Evolutionary conservation across 2,888 invertebrate species (phyloP).

Genomic region (Synanthedon vespiformis): DNA sequence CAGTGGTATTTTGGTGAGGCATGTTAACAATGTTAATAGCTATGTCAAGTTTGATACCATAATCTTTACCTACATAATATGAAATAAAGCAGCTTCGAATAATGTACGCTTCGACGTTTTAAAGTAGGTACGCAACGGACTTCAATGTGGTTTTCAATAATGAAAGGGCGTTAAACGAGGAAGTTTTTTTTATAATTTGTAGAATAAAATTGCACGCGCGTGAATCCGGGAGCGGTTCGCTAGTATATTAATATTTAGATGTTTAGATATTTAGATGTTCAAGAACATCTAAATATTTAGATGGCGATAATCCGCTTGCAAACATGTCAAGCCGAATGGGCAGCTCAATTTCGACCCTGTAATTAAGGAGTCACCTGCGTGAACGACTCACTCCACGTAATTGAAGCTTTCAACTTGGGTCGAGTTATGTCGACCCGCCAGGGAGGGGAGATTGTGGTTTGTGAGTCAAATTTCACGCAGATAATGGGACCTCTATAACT

Average conservation of each 20-base stretch:
- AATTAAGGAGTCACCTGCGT: slow-evolving; percentile 69
- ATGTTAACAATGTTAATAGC: no score
- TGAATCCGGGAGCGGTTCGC: neutral
- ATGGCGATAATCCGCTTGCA: slow-evolving; percentile 56
- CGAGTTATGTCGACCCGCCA: slow-evolving; percentile 57
- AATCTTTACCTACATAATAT: no score
- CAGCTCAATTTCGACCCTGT: slow-evolving; percentile 61
- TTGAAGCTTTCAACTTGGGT: slow-evolving; percentile 63
- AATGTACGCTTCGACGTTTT: no score
- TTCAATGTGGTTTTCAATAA: no score
- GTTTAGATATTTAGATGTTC: neutral
- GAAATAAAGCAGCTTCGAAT: no score
- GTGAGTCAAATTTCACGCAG: slow-evolving; percentile 63
- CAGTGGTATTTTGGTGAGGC: no score
- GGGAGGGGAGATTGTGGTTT: slow-evolving; percentile 50
- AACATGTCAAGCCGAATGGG: slow-evolving; percentile 60
- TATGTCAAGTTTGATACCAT: no score
- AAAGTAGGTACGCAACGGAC: no score
- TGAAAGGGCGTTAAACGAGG: no score
- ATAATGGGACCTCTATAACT: slow-evolving; percentile 56
- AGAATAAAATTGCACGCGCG: neutral
- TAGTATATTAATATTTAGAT: neutral
- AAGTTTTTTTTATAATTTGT: neutral
- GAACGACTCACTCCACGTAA: slow-evolving; percentile 64
- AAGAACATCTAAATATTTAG: neutral